Base-by-base conservation (phyloP, 2,113 vertebrate genomes). In the Brachyhypopomus occidentalis region DNA sequence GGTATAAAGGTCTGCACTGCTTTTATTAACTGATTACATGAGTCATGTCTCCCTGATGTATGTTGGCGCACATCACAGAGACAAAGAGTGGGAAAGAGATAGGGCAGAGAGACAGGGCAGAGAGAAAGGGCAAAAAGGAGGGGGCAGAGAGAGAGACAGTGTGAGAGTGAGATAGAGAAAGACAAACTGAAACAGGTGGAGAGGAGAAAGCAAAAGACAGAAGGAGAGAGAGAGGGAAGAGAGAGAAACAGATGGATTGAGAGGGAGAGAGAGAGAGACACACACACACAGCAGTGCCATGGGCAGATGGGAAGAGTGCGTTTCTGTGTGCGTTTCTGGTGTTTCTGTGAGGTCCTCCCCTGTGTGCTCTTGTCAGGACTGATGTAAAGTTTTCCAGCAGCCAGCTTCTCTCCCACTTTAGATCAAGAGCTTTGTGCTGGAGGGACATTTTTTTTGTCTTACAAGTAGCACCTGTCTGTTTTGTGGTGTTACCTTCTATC, bases 21-120 rank as follows among this genome's bases (percentile, higher is more conserved):
- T 69, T 66, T 73, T 79, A 52, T 59, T 67, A 78, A 79, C 62
- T 69, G 77, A 79, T 79, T 79, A 60, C 70, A 75, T 69, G 48
- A 79, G 72, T 75, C 70, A 48, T 38, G 56, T 79, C 52, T 66
- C 48, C n/a, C 22, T 74, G 82, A 73, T 78, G 67, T 66, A 67
- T 79, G 70, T 56, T 38, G 30, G 4, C 8, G 2, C 30, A 38
- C 30, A 38, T 19, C n/a, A 48, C 19, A 48, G 17, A 70, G 45
- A 71, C 14, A 19, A 16, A 36, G 11, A 52, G 25, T 55, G 23
- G 22, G 38, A 77, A 9, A 27, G 63, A 74, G 1, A 20, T 6
- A n/a, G 17, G 56, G 45, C 30, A 30, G 30, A 27, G 55, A 82
- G 56, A 22, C 3, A 41, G 56, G 11, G 30, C 30, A 30, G 30